Percentiles rank a stretch among this genome's conserved stretches.
Conservation (phyloP, 2,888 invertebrate genomes). For the Phyto melanocephala region DNA sequence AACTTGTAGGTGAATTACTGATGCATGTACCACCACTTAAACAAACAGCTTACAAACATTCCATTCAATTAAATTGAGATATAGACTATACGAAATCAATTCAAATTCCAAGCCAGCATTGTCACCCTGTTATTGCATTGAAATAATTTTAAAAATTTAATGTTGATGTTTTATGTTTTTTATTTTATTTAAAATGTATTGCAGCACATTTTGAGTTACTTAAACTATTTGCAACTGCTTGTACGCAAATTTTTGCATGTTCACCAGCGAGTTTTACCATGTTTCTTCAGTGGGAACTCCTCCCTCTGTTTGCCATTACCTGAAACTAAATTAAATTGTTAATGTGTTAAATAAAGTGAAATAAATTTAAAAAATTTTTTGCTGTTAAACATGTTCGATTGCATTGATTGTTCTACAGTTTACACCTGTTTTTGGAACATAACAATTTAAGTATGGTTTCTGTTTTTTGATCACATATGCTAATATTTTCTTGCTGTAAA, state of each 20-base stretch:
- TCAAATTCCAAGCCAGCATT: conserved; percentile 34
- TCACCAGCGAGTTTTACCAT: not conserved
- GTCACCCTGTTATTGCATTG: conserved; percentile 24
- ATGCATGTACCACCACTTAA: not conserved
- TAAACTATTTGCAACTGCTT: conserved; percentile 63
- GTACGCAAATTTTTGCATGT: conserved; percentile 59
- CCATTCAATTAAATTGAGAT: conserved; percentile 13
- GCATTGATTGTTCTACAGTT: conserved; percentile 59
- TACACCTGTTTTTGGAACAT: conserved; percentile 56
- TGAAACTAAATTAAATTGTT: conserved; percentile 62
- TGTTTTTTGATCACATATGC: not conserved
- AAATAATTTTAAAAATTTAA: conserved; percentile 58
- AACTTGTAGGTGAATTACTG: no score
- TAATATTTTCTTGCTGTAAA: not conserved
- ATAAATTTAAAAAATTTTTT: not conserved
- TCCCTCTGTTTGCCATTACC: not conserved
- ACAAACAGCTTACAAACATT: not conserved
- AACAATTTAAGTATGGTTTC: conserved; percentile 8
- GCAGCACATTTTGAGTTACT: conserved; percentile 20
- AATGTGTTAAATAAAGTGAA: conserved; percentile 28
- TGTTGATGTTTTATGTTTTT: conserved; percentile 33
- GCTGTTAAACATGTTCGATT: conserved; percentile 40
- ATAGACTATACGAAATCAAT: conserved; percentile 22
- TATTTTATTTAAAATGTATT: not conserved
- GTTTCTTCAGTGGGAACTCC: not conserved